Base-by-base conservation (phyloP, 2,888 invertebrate genomes). In the Spilarctia lutea region DNA sequence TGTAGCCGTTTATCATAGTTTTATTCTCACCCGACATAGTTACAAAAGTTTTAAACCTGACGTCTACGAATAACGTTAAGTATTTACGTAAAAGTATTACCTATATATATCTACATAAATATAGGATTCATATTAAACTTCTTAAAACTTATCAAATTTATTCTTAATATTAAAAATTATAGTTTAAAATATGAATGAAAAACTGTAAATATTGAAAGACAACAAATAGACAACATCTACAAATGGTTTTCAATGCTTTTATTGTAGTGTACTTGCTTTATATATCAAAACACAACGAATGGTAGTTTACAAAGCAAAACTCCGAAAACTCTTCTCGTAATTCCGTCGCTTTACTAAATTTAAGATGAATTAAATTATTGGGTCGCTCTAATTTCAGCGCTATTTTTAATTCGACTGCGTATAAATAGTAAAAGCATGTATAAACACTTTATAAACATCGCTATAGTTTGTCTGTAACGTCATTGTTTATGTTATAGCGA, bases 341-440 rank as follows among this genome's bases (percentile, higher is more conserved):
- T 48, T 68, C 20, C 20, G n/a, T n/a, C 27, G 60, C 70, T 42
- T 20, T 42, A 42, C 27, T 18, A 68, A 48, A 68, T 30, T 68
- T 20, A 48, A 68, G 45, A 70, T 42, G 39, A 60, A 45, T 42
- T 42, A 67, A 67, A 67, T 70, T 70, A 60, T 39, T 60, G 39
- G 27, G 70, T 56, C 60, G 16, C 39, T n/a, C 39, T 60, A 39
- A 39, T 42, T 42, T 63, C 39, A 42, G 60, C 30, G 70, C 42
- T 70, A 70, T 60, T 70, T 70, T 70, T 70, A 35, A 70, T 63
- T 60, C 56, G n/a, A 30, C 42, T 42, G 27, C 27, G 20, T 63
- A 70, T 63, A 60, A 70, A 70, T 70, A 70, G 69, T 35, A 16
- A 63, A 33, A 35, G 39, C 39, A 4, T 42, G 27, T 20, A 30